Conservation (phyloP, 2,888 invertebrate genomes). For the Sisyra nigra region DNA sequence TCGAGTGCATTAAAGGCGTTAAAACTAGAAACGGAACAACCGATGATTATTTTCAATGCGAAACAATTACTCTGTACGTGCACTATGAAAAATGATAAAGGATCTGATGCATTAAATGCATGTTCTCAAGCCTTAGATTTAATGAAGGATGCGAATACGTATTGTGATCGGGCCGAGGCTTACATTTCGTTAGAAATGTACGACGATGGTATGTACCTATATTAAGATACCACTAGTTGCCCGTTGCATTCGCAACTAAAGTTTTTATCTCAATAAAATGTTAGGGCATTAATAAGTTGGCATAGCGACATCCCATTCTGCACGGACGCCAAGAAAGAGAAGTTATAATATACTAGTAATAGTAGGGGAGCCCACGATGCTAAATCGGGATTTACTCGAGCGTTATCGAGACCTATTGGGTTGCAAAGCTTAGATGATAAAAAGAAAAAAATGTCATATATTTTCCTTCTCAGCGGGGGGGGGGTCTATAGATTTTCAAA, state of each 20-base stretch:
- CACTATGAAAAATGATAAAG: constrained; percentile 50
- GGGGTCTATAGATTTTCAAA: too few species aligned
- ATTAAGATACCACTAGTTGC: background rate
- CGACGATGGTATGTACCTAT: constrained; percentile 58
- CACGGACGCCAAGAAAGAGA: too few species aligned
- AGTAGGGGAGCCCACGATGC: too few species aligned
- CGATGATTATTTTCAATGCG: constrained; percentile 57
- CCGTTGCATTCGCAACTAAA: too few species aligned
- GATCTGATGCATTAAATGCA: constrained; percentile 50
- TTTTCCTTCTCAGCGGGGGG: too few species aligned
- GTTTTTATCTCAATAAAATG: background rate
- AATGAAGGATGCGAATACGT: constrained; percentile 54
- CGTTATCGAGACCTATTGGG: too few species aligned
- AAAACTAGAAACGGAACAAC: constrained; percentile 51
- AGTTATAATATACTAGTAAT: too few species aligned
- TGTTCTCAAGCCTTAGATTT: constrained; percentile 70
- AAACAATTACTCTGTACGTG: constrained; percentile 71
- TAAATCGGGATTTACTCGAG: too few species aligned
- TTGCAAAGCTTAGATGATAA: too few species aligned
- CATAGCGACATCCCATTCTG: too few species aligned
- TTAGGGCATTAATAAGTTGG: background rate
- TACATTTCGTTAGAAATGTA: constrained; percentile 78
- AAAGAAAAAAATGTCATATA: too few species aligned
- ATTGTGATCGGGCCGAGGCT: constrained; percentile 88
- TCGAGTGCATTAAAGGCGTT: constrained; percentile 47